These are phyloP conservation scores for Coelinius sp. DNA, from an alignment of 2,888 invertebrate species.

Conservation along the genomic window DNA sequence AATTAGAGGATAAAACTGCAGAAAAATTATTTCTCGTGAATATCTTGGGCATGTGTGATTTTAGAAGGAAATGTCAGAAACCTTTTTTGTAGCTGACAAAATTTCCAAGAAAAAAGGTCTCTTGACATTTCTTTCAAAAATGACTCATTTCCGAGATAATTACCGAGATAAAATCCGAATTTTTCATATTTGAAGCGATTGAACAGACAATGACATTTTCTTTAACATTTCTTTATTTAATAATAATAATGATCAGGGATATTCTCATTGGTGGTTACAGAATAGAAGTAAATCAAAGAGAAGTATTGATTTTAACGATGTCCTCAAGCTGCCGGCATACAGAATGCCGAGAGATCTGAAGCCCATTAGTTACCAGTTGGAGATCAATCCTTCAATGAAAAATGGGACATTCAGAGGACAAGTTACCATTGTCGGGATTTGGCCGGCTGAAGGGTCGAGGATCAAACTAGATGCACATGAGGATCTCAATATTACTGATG, in stretches of 20 bases:
- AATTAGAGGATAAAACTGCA: neutral
- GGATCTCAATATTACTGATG: slow-evolving; percentile 75
- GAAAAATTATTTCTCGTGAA: too few species aligned
- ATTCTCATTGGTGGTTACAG: slow-evolving; percentile 30
- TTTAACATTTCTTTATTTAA: too few species aligned
- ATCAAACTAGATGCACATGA: slow-evolving; percentile 79
- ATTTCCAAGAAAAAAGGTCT: too few species aligned
- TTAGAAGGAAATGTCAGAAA: too few species aligned
- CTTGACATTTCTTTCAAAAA: too few species aligned
- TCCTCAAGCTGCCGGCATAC: slow-evolving; percentile 78
- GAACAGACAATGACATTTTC: too few species aligned
- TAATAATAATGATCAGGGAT: slow-evolving; percentile 16
- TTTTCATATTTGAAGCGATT: too few species aligned
- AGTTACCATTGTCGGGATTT: slow-evolving; percentile 80
- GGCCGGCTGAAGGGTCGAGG: slow-evolving; percentile 76
- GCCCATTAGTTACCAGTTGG: slow-evolving; percentile 78
- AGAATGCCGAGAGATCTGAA: slow-evolving; percentile 76
- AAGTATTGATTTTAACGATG: slow-evolving; percentile 82
- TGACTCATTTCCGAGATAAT: too few species aligned
- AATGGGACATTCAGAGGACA: slow-evolving; percentile 79
- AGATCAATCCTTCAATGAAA: slow-evolving; percentile 78
- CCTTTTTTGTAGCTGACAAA: too few species aligned
- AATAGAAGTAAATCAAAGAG: slow-evolving; percentile 57
- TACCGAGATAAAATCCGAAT: too few species aligned
- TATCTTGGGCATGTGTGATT: too few species aligned